Conservation (phyloP, 2,113 vertebrate species). For the Morone saxatilis region DNA sequence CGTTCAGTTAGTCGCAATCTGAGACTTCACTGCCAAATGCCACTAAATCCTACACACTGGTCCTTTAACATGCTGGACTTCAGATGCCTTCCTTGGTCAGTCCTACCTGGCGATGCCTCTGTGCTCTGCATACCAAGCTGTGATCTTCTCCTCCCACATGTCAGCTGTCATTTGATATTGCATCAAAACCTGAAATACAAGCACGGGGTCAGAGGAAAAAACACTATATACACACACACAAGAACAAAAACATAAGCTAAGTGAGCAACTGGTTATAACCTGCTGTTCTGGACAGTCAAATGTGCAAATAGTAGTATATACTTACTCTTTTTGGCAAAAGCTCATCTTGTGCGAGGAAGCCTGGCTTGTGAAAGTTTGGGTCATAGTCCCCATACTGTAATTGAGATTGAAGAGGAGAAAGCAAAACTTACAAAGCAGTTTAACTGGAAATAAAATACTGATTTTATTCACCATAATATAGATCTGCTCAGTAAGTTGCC, state of each 20-base stretch:
- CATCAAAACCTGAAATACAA: constrained; percentile 88
- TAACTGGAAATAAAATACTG: neutral
- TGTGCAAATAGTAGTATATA: neutral
- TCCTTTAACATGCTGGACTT: neutral
- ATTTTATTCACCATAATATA: neutral
- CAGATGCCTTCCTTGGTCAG: constrained; percentile 1
- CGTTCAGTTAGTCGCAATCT: too few species aligned
- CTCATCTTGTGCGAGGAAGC: constrained; percentile 91
- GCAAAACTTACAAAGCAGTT: neutral
- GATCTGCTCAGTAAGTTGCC: neutral
- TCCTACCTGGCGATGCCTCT: constrained; percentile 92
- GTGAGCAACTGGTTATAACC: neutral
- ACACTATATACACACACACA: neutral
- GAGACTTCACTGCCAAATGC: too few species aligned
- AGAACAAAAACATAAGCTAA: neutral
- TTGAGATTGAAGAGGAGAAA: neutral
- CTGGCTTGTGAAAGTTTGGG: constrained; percentile 91
- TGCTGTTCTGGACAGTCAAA: neutral
- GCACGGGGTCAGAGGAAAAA: neutral
- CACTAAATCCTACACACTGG: too few species aligned
- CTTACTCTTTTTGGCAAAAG: constrained; percentile 92
- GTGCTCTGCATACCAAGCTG: constrained; percentile 94
- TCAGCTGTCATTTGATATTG: constrained; percentile 96
- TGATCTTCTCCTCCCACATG: constrained; percentile 98
- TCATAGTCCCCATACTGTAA: constrained; percentile 92